Percentiles rank a stretch among this genome's conserved stretches.
phyloP scores from a whole-genome alignment of 1,140 invertebrate genomes.

The Zaprionus nigranus region DNA sequence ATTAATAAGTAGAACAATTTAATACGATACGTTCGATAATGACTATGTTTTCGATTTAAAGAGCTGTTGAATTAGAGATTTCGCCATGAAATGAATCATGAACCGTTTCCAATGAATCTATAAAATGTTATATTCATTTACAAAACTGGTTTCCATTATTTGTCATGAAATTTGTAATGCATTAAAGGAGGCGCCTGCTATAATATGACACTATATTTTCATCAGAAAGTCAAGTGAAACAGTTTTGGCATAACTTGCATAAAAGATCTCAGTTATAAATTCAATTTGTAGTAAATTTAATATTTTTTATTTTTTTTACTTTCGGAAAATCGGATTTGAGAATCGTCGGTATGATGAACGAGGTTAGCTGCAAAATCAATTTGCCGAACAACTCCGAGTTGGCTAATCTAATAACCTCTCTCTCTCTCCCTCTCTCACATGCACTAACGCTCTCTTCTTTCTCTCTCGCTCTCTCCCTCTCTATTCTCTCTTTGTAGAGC shows the following conservation, averaged over 20 bases:
- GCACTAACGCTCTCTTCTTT: background rate
- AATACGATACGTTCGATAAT: background rate
- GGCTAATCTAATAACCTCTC: background rate
- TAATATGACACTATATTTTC: background rate
- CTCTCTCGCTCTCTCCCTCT: background rate
- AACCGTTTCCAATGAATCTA: background rate
- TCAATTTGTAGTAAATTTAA: background rate
- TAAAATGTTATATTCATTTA: background rate
- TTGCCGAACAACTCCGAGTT: background rate
- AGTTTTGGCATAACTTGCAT: background rate
- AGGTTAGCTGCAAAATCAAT: background rate
- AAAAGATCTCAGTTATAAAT: background rate
- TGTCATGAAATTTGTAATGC: background rate
- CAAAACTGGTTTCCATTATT: background rate
- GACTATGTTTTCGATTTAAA: background rate
- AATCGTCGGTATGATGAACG: background rate
- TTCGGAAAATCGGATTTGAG: background rate
- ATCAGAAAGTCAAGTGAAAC: background rate
- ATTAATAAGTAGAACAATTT: background rate
- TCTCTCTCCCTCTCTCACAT: background rate
- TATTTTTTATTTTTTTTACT: background rate
- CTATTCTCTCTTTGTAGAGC: slow-evolving; percentile 51
- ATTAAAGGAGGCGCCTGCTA: background rate
- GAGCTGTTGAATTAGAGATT: background rate
- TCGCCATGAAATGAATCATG: background rate